Conservation (phyloP, 1,140 invertebrate genomes). For the Drosophila persimilis region DNA sequence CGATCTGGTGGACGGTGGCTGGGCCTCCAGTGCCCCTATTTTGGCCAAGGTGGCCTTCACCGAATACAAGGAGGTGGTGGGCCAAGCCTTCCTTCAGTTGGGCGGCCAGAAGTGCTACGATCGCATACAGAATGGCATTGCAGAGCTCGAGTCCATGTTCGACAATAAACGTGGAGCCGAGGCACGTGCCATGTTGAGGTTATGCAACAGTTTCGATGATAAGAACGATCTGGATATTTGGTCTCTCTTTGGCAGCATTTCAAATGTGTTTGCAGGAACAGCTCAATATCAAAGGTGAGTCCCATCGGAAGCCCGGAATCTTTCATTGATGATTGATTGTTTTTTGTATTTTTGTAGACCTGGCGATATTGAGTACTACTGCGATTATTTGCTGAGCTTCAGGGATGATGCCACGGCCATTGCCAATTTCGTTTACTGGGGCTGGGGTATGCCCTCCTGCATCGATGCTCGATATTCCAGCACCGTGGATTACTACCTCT, state of each 20-base stretch:
- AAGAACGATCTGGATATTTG: constrained; percentile 74
- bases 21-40: constrained; percentile 90
- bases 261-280: constrained; percentile 67
- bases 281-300: constrained; percentile 70
- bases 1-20: constrained; percentile 88
- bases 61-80: constrained; percentile 67
- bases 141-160: constrained; percentile 83
- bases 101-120: constrained; percentile 82
- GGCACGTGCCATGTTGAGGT: constrained; percentile 75
- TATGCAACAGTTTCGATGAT: constrained; percentile 76
- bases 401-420: constrained; percentile 64
- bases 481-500: constrained; percentile 57
- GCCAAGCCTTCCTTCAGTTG: constrained; percentile 56
- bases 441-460: constrained; percentile 40
- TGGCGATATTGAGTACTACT: constrained; percentile 56
- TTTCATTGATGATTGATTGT: too few relatives aligned
- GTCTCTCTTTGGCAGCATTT: constrained; percentile 70
- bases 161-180: constrained; percentile 53
- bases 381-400: constrained; percentile 55
- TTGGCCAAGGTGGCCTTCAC: constrained; percentile 70
- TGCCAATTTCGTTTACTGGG: constrained; percentile 64
- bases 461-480: constrained; percentile 58
- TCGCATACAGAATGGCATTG: constrained; percentile 84
- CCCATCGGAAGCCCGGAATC: not conserved
- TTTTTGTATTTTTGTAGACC: constrained; percentile 15